Percentiles rank a stretch among this genome's conserved stretches.
phyloP scores from a whole-genome alignment of 2,888 invertebrate species.

The Laothoe populi region DNA sequence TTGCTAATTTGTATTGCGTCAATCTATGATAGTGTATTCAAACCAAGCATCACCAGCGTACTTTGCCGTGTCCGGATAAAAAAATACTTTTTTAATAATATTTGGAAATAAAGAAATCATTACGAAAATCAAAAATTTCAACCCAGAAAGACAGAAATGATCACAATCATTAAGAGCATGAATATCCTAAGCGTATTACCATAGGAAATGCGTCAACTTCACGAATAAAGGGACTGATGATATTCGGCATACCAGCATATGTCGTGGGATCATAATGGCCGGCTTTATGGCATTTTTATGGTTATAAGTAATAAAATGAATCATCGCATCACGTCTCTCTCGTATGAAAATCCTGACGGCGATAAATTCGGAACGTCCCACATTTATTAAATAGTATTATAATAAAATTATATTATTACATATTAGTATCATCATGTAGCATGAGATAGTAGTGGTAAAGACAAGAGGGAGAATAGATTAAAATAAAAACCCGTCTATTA shows the following conservation, averaged over 20 bases:
- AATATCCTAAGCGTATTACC: background rate
- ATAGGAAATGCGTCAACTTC: background rate
- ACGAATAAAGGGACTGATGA: slow-evolving; percentile 34
- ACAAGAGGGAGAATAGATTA: no score
- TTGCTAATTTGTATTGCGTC: no score
- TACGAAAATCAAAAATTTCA: no score
- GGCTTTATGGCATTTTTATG: slow-evolving; percentile 63
- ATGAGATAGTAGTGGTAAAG: background rate
- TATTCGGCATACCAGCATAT: slow-evolving; percentile 46
- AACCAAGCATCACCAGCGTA: no score
- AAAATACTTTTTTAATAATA: no score
- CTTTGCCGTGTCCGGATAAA: no score
- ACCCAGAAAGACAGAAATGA: no score
- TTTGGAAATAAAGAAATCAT: no score
- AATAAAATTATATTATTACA: slow-evolving; percentile 25
- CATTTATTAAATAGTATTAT: slow-evolving; percentile 37
- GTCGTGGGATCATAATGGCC: slow-evolving; percentile 47
- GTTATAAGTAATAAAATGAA: slow-evolving; percentile 60
- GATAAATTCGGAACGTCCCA: slow-evolving; percentile 40
- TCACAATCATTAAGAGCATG: background rate
- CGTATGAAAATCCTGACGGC: slow-evolving; percentile 52
- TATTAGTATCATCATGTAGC: background rate
- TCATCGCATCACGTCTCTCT: slow-evolving; percentile 54
- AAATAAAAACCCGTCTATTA: no score
- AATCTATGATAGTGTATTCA: no score